These are phyloP conservation scores for Phytoseiulus persimilis DNA, from an alignment of 2,888 invertebrate species.

Conservation along the genomic window DNA sequence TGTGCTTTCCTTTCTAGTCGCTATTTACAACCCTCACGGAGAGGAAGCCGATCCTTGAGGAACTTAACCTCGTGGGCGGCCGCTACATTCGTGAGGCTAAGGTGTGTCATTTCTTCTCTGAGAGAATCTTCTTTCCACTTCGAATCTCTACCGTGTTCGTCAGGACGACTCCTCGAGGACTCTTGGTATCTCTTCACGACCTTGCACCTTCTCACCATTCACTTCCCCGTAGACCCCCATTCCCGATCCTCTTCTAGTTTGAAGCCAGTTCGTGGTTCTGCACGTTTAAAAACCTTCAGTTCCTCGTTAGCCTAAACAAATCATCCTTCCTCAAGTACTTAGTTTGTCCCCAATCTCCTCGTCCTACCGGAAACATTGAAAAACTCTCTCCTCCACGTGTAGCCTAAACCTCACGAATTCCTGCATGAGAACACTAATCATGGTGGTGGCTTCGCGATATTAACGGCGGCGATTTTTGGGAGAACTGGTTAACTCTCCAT, in stretches of 20 bases:
- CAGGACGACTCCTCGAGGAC: constrained; percentile 36
- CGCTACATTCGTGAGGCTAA: constrained; percentile 92
- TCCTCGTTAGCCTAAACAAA: background rate
- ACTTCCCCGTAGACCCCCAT: background rate
- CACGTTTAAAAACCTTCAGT: background rate
- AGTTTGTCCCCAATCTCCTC: background rate
- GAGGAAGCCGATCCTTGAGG: constrained; percentile 84
- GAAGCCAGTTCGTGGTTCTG: too few species aligned
- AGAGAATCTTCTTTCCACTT: constrained; percentile 11
- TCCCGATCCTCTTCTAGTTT: background rate
- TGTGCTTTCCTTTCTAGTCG: constrained; percentile 58
- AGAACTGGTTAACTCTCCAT: background rate
- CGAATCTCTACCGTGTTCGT: background rate
- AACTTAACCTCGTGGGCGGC: constrained; percentile 88
- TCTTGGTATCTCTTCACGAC: constrained; percentile 15
- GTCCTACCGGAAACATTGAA: background rate
- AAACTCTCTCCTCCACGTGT: background rate
- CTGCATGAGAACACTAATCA: background rate
- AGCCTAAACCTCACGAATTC: constrained; percentile 37
- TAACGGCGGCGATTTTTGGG: background rate
- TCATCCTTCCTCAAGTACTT: background rate
- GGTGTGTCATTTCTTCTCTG: constrained; percentile 58
- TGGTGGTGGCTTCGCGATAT: background rate
- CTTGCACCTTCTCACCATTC: background rate
- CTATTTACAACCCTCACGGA: constrained; percentile 86